phyloP scores from a whole-genome alignment of 2,113 vertebrate species.

The Phrynocephalus versicolor region DNA sequence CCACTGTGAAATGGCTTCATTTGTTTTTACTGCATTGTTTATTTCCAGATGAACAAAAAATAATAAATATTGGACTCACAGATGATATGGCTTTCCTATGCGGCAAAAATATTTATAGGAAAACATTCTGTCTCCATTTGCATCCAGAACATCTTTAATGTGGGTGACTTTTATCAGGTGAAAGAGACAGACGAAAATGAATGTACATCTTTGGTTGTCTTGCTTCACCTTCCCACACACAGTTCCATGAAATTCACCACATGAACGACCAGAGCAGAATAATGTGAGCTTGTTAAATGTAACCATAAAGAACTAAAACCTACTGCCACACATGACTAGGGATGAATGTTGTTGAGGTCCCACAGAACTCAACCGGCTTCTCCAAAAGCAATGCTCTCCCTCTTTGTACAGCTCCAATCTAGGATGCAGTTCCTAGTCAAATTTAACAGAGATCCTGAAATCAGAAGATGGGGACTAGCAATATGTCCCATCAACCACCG shows the following conservation, averaged over 20 bases:
- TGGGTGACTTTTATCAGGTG: background rate
- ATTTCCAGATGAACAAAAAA: background rate
- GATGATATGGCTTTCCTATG: background rate
- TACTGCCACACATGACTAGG: too few relatives aligned
- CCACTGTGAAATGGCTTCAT: constrained; percentile 27
- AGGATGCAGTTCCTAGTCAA: background rate
- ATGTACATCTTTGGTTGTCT: background rate
- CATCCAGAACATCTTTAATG: background rate
- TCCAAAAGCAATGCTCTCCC: too few relatives aligned
- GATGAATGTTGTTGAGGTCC: background rate
- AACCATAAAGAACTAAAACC: background rate
- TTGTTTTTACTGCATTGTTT: background rate
- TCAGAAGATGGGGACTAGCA: too few relatives aligned
- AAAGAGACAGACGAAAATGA: background rate
- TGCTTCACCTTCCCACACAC: background rate
- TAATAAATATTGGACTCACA: background rate
- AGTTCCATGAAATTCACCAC: background rate
- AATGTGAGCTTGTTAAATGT: background rate
- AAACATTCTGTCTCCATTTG: background rate
- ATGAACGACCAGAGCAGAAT: background rate
- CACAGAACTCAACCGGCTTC: too few relatives aligned
- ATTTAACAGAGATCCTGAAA: too few relatives aligned
- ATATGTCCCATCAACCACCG: too few relatives aligned
- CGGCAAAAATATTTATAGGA: constrained; percentile 9
- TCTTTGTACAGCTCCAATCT: background rate